Percentiles rank a stretch among this genome's conserved stretches.
phyloP scores from a whole-genome alignment of 2,888 invertebrate species.

The Agriopis marginaria region DNA sequence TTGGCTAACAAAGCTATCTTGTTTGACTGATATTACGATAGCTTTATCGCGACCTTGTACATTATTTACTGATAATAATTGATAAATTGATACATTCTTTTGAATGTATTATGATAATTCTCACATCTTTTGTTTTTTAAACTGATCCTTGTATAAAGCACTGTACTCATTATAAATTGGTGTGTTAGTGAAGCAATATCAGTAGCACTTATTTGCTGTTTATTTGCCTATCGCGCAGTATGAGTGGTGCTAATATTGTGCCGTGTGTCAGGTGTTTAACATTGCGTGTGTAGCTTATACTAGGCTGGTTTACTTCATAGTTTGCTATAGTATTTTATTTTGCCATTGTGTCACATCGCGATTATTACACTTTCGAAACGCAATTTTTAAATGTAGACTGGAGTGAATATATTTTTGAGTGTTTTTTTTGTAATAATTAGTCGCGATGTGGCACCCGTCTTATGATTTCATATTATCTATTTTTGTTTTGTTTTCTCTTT shows the following conservation, averaged over 20 bases:
- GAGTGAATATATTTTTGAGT: too few relatives aligned
- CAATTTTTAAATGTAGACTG: too few relatives aligned
- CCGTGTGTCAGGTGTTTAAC: slow-evolving; percentile 62
- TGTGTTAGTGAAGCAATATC: slow-evolving; percentile 21
- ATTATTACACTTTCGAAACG: neutral
- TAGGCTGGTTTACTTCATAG: slow-evolving; percentile 54
- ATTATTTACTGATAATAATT: slow-evolving; percentile 3
- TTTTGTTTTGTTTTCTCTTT: slow-evolving; percentile 75
- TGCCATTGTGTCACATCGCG: slow-evolving; percentile 57
- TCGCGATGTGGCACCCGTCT: slow-evolving; percentile 55
- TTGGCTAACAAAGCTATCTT: neutral
- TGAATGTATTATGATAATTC: slow-evolving; percentile 3
- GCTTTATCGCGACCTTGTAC: slow-evolving; percentile 1
- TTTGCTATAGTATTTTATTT: slow-evolving; percentile 61
- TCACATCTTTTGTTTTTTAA: neutral
- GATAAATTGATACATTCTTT: neutral
- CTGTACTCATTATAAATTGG: slow-evolving; percentile 27
- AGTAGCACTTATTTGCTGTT: slow-evolving; percentile 15
- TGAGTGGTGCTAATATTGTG: slow-evolving; percentile 45
- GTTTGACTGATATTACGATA: slow-evolving; percentile 5
- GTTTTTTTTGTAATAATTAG: neutral
- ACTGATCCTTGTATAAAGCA: slow-evolving; percentile 19
- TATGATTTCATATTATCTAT: slow-evolving; percentile 58
- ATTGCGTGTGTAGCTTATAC: slow-evolving; percentile 72
- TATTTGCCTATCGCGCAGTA: slow-evolving; percentile 7